Percentiles rank a stretch among this genome's conserved stretches.
Evolutionary conservation across 2,888 invertebrate genomes (phyloP).

Genomic region (Biston stratarius): DNA sequence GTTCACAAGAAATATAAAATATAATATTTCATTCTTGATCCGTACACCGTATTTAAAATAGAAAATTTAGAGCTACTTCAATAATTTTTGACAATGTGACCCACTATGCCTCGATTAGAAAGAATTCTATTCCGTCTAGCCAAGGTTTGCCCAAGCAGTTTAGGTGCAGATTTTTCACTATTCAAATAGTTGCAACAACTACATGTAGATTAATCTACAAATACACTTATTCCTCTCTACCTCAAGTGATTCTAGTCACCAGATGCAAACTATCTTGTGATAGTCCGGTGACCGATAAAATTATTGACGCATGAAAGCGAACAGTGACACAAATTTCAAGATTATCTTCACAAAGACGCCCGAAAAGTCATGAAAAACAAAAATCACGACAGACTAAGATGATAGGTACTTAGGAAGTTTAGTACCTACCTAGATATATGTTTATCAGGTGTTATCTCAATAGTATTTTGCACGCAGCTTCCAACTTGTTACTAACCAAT

Average conservation of each 20-base stretch:
- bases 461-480: neutral
- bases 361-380: constrained; percentile 3
- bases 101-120: no score
- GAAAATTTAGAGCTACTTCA: no score
- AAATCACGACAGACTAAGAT: constrained; percentile 14
- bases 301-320: constrained; percentile 20
- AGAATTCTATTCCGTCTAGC: no score
- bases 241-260: constrained; percentile 14
- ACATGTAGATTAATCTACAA: no score
- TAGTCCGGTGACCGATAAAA: constrained; percentile 18
- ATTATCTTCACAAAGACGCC: constrained; percentile 12
- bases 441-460: constrained; percentile 1
- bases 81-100: no score
- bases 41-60: no score
- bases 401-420: constrained; percentile 3
- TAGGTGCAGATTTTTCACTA: no score
- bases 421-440: neutral
- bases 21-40: no score
- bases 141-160: no score
- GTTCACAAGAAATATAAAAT: no score
- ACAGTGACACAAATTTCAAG: constrained; percentile 18
- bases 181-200: no score
- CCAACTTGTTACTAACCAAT: constrained; percentile 1
- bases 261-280: neutral
- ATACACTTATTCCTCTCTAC: neutral